These are phyloP conservation scores for Erebia epiphron DNA, from an alignment of 2,888 invertebrate genomes.

Conservation along the genomic window DNA sequence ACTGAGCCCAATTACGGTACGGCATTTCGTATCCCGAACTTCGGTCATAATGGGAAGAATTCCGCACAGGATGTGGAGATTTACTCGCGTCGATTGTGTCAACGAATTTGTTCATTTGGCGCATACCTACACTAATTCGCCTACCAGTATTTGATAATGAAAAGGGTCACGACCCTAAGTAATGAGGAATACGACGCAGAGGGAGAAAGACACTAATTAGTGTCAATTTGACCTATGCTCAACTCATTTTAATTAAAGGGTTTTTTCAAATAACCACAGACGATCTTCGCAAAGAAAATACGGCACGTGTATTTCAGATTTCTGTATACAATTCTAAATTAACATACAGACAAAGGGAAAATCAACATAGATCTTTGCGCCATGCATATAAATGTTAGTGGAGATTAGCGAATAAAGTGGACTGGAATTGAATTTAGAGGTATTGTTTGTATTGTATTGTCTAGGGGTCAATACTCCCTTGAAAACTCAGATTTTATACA, in stretches of 20 bases:
- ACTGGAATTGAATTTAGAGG: background rate
- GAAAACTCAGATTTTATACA: background rate
- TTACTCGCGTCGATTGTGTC: too few relatives aligned
- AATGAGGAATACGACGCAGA: too few relatives aligned
- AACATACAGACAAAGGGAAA: background rate
- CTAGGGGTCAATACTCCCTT: background rate
- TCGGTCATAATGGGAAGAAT: background rate
- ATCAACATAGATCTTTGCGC: background rate
- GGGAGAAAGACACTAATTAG: too few relatives aligned
- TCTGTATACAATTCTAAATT: background rate
- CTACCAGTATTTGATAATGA: too few relatives aligned
- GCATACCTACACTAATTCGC: too few relatives aligned
- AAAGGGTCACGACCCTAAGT: too few relatives aligned
- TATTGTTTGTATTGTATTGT: background rate
- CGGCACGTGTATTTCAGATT: constrained; percentile 5
- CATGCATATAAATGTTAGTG: constrained; percentile 1
- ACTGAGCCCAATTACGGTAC: too few relatives aligned
- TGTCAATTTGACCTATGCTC: too few relatives aligned
- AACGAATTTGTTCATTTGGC: too few relatives aligned
- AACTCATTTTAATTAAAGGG: background rate
- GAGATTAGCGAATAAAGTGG: constrained; percentile 9
- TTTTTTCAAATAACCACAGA: background rate
- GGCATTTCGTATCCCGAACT: background rate
- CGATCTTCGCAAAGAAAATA: background rate
- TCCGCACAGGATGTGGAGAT: too few relatives aligned